Conservation (phyloP, 2,888 invertebrate species). For the Mesoligia furuncula region DNA sequence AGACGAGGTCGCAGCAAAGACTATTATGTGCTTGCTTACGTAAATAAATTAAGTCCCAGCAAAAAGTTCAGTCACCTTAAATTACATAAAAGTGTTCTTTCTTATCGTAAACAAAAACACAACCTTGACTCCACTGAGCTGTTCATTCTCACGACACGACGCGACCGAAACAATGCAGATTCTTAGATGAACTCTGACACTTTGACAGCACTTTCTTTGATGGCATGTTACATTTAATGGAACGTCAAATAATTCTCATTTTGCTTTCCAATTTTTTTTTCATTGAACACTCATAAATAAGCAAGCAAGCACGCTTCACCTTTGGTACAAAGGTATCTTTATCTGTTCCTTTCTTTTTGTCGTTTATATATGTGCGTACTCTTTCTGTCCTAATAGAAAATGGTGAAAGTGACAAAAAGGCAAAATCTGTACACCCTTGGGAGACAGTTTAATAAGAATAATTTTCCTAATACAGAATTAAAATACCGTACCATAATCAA, state of each 20-base stretch:
- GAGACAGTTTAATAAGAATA: not conserved
- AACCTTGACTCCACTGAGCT: constrained; percentile 60
- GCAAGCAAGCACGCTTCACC: not conserved
- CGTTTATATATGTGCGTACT: not conserved
- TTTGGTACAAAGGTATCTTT: not conserved
- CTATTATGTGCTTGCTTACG: not conserved
- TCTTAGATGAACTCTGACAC: not conserved
- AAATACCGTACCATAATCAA: not conserved
- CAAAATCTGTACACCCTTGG: not conserved
- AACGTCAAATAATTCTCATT: not conserved
- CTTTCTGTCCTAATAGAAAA: too few relatives aligned
- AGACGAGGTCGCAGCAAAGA: not conserved
- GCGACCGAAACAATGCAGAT: constrained; percentile 41
- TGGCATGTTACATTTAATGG: not conserved
- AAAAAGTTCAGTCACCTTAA: constrained; percentile 31
- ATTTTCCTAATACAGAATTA: not conserved
- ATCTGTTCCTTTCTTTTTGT: not conserved
- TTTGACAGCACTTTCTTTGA: not conserved
- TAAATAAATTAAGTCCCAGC: not conserved
- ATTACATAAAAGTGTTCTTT: constrained; percentile 38
- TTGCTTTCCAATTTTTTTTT: not conserved
- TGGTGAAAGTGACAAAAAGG: too few relatives aligned
- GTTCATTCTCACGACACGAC: constrained; percentile 54
- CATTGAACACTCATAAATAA: not conserved
- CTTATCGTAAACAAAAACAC: constrained; percentile 43